phyloP scores from a whole-genome alignment of 2,797 vertebrate species.

The Mastacembelus armatus region DNA sequence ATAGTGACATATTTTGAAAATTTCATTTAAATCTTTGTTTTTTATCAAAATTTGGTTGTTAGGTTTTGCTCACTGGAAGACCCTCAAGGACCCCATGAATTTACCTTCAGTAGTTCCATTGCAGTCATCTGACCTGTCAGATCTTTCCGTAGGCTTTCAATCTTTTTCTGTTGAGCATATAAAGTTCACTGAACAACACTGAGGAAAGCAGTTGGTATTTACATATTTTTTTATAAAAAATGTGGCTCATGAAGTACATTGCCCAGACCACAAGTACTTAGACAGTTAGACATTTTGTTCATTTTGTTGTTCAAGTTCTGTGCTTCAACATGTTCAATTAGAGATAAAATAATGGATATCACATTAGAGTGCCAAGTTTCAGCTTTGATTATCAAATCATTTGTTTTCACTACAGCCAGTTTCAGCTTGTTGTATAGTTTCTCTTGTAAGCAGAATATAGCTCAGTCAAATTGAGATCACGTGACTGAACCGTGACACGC shows the following conservation, averaged over 20 bases:
- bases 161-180: constrained; percentile 65
- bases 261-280: not conserved
- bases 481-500: too few species aligned
- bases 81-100: constrained; percentile 9
- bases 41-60: not conserved
- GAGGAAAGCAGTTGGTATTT: not conserved
- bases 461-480: too few species aligned
- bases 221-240: constrained; percentile 7
- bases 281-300: not conserved
- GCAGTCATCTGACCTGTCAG: constrained; percentile 57
- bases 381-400: not conserved
- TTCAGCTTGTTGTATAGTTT: not conserved
- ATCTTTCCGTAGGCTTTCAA: constrained; percentile 65
- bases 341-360: not conserved
- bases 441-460: too few species aligned
- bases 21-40: constrained; percentile 1
- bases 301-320: not conserved
- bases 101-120: constrained; percentile 74
- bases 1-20: not conserved
- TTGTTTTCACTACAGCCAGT: not conserved
- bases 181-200: constrained; percentile 15
- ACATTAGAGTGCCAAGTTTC: not conserved
- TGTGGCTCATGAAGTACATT: constrained; percentile 7
- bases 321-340: too few species aligned
- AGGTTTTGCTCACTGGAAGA: not conserved